Evolutionary conservation across 2,113 vertebrate species (phyloP).

Genomic region (Neotoma lepida): DNA sequence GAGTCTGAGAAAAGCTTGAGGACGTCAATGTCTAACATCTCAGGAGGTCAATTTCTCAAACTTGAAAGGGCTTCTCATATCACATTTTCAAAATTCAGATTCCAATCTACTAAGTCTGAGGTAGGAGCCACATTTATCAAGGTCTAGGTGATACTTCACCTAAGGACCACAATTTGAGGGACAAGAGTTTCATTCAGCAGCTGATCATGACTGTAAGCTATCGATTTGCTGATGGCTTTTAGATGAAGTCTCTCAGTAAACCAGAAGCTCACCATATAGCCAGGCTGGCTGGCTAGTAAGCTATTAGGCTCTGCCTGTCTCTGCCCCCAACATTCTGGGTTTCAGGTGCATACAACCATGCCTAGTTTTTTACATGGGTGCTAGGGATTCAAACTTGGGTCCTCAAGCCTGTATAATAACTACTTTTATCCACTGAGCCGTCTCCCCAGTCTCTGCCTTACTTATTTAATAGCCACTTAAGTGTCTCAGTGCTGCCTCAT

Average conservation of each 20-base stretch:
- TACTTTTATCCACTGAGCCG: not conserved
- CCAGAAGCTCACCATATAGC: not conserved
- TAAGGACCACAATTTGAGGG: not conserved
- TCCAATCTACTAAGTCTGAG: not conserved
- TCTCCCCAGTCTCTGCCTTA: not conserved
- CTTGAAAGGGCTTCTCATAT: not conserved
- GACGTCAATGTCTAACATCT: constrained; percentile 1
- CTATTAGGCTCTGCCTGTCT: not conserved
- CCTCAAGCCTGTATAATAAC: not conserved
- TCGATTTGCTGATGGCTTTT: no score
- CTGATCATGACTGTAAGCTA: not conserved
- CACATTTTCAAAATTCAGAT: not conserved
- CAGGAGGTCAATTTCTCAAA: constrained; percentile 23
- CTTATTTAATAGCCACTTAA: not conserved
- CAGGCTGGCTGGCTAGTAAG: not conserved
- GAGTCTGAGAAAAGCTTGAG: constrained; percentile 5
- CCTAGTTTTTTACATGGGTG: not conserved
- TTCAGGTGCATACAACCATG: not conserved
- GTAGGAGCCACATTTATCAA: not conserved
- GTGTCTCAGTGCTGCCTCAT: not conserved
- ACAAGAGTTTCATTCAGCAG: not conserved
- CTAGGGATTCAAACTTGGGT: not conserved
- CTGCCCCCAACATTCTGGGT: not conserved
- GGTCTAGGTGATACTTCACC: not conserved
- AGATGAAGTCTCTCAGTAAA: not conserved